Evolutionary conservation across 2,113 vertebrate genomes (phyloP), one percentile per base, ranked within the genome.

Genomic region (Pontoporia blainvillei): DNA sequence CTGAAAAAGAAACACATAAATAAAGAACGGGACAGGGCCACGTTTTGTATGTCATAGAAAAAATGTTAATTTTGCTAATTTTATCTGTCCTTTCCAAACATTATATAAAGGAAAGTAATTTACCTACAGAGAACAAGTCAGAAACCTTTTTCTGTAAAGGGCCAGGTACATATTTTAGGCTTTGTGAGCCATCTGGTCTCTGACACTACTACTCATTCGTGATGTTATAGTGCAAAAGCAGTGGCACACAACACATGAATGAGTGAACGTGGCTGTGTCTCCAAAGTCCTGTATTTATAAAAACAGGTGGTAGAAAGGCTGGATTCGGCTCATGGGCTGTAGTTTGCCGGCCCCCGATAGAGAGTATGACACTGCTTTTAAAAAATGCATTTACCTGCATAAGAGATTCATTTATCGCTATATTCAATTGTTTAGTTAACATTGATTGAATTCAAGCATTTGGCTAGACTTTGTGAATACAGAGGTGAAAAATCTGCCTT

Each of bases 1-100:
- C 89, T 86, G 71, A 66, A 95, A 98, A 96, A 97, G 44, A 90
- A 44, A 49, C 87, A 96, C 97, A 6, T 66, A 96, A 71, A 95
- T 54, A 64, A 92, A 89, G 83, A 95, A 94, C 96, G 36, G 71
- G 59, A 41, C n/a, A 97, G 20, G 69, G 44, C 6, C 61, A 94
- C 36, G 87, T 39, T 87, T 61, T 66, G 66, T 25, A 71, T 6
- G 6, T 36, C 61, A 85, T 0, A 89, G 76, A 31, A 69, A 90
- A 91, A 72, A 57, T 6, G 31, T 46, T 46, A 25, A 91, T 44
- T 64, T 64, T 79, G n/a, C 29, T 95, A 17, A 86, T 76, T 91
- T 85, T 69, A 39, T 25, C 17, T 62, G 21, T 78, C 20, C 36
- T 94, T 96, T 73, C 20, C 64, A 96, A 76, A 73, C 6, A 83